Evolutionary conservation across 2,888 invertebrate genomes (phyloP).

Genomic region (Mythimna ferrago): DNA sequence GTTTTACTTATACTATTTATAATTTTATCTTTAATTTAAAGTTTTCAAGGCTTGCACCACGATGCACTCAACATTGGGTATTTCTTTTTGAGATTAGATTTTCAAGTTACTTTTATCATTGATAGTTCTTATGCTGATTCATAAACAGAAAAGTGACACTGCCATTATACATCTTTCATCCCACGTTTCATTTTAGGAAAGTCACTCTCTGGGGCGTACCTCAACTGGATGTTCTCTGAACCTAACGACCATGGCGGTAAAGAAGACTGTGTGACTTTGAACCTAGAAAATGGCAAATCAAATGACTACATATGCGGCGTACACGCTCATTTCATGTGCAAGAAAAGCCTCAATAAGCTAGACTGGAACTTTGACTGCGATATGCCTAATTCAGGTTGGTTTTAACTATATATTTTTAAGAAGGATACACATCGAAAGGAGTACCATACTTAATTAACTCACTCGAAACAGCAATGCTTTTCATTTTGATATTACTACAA

Average conservation of each 20-base stretch:
- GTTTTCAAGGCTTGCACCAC: not conserved
- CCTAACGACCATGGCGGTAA: constrained; percentile 66
- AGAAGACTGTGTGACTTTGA: constrained; percentile 73
- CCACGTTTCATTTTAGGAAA: constrained; percentile 15
- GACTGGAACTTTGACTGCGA: constrained; percentile 79
- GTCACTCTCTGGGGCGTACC: constrained; percentile 1
- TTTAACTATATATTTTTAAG: not conserved
- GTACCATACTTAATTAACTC: not conserved
- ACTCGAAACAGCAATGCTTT: not conserved
- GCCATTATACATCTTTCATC: not conserved
- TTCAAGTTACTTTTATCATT: not conserved
- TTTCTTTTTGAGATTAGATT: too few species aligned
- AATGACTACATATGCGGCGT: constrained; percentile 75
- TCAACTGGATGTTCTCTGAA: not conserved
- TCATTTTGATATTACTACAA: too few species aligned
- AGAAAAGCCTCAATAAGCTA: constrained; percentile 72
- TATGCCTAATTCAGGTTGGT: constrained; percentile 75
- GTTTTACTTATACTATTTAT: not conserved
- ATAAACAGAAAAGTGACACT: too few species aligned
- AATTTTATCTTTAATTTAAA: not conserved
- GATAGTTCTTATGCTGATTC: not conserved
- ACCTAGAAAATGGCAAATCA: constrained; percentile 65
- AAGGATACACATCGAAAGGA: constrained; percentile 64
- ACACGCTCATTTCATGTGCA: constrained; percentile 74
- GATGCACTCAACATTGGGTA: not conserved